Evolutionary conservation across 2,888 invertebrate genomes (phyloP), one percentile per base, ranked within the genome.

Genomic region (Tethea ocularis): DNA sequence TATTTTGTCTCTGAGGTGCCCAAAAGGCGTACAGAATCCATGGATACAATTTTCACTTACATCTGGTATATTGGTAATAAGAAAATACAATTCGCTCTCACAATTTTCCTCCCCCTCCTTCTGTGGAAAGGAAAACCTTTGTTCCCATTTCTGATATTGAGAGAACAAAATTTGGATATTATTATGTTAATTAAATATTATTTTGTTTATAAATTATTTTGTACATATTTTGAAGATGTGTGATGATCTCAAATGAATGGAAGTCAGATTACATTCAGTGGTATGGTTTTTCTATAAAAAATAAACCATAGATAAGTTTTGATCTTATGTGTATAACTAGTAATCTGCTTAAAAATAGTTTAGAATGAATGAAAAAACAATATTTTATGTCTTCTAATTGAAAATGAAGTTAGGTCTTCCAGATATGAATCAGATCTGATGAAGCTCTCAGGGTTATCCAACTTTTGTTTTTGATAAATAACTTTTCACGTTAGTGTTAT

Each of bases 281-380:
- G 29, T 15, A 52, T 29, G 52, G 13, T 22, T 20, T 51, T n/a
- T n/a, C n/a, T n/a, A n/a, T n/a, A n/a, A 51, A 51, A 23, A 22
- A 51, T 3, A 51, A 51, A 20, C 63, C 60, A 67, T 60, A 26
- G 52, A 52, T 56, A 33, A 11, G 54, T 67, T 38, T 38, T n/a
- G 38, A n/a, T 6, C n/a, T 26, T 56, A n/a, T 56, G 60, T 52
- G 57, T 63, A 46, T 52, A 52, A 22, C 29, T 57, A 13, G 38
- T 36, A 52, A 57, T 38, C 38, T 56, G 78, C 79, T 77, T 75
- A 80, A 69, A 60, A 33, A 13, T 62, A 51, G 51, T 52, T 60
- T 53, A 57, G 57, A 64, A 60, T 61, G 57, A n/a, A n/a, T n/a
- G n/a, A n/a, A n/a, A n/a, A n/a, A n/a, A n/a, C n/a, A n/a, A n/a